Evolutionary conservation across 53 echinoderm and acorn worm species (phyloP), one percentile per base, ranked within the genome.

Genomic region (Zoroaster sp.): DNA sequence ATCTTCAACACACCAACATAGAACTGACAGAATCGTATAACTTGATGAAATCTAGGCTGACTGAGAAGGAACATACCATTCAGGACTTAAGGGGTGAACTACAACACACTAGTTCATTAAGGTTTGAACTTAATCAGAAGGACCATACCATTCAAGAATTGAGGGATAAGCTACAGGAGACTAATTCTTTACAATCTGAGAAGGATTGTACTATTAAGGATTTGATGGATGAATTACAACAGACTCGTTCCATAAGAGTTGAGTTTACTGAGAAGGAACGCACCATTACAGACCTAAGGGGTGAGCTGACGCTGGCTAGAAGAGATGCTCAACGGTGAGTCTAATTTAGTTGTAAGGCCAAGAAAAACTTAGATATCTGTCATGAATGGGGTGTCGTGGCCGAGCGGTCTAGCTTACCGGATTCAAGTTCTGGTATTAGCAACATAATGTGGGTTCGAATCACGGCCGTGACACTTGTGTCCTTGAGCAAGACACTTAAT

Each of bases 1-100:
- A 90, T 63, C 77, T 97, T 4, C 74, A 95, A 47, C 91, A 97
- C 65, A 95, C 92, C 21, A 92, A 97, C 77, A 67, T 95, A 55
- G 90, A 95, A 42, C 74, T 97, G 38, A 95, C 86, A 0, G 88
- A 93, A 54, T 78, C 78, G 65, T 91, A 91, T 46, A 91, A 67
- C 70, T 71, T 82, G n/a, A 68, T 93, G 40, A 80, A 87, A 45
- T 66, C 36, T 6, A 88, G 75, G 43, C 76, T 93, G n/a, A 25
- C 37, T 36, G 95, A 95, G 81, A 90, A 86, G 77, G 91, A 93
- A 0, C 83, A 4, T 74, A 63, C 75, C 65, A 74, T 87, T 63
- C 40, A 75, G 74, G 87, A 75, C 35, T 28, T 74, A 75, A 75
- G 75, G 74, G 44, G 75, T 74, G 74, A 65, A 35, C 65, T 74